These are phyloP conservation scores for Yponomeuta evonymella DNA, from an alignment of 2,888 invertebrate genomes.

Conservation along the genomic window DNA sequence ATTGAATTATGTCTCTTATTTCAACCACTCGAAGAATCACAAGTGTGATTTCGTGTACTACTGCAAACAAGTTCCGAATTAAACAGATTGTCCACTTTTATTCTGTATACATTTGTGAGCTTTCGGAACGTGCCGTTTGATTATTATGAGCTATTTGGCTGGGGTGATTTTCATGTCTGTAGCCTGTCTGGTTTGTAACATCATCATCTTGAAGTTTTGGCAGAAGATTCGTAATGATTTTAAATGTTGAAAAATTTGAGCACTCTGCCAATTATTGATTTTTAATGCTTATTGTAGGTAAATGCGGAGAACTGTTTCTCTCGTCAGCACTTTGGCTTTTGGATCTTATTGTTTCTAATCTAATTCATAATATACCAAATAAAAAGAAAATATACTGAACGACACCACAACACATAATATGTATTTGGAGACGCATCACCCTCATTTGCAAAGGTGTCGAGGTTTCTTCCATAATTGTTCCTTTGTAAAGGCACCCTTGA, in stretches of 20 bases:
- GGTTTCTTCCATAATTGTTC: neutral
- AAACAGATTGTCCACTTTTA: constrained; percentile 45
- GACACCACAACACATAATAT: neutral
- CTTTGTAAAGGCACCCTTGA: neutral
- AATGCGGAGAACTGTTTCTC: too few species aligned
- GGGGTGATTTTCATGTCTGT: constrained; percentile 43
- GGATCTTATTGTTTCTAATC: too few species aligned
- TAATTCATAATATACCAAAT: too few species aligned
- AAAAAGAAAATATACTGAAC: too few species aligned
- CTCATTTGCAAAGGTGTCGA: neutral
- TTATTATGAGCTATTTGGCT: constrained; percentile 43
- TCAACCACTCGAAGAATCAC: neutral
- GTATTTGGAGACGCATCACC: neutral
- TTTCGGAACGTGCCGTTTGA: constrained; percentile 47
- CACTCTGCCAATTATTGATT: neutral
- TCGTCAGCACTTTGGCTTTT: too few species aligned
- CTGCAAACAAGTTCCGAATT: constrained; percentile 65
- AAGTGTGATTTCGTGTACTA: neutral
- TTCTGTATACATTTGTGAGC: constrained; percentile 53
- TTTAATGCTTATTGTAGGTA: neutral
- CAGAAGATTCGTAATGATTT: neutral
- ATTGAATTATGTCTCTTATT: neutral
- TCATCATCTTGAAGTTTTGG: neutral
- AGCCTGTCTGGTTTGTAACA: constrained; percentile 36
- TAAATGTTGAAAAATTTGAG: neutral